Conservation (phyloP, 2,113 vertebrate genomes). For the Menidia beryllina region DNA sequence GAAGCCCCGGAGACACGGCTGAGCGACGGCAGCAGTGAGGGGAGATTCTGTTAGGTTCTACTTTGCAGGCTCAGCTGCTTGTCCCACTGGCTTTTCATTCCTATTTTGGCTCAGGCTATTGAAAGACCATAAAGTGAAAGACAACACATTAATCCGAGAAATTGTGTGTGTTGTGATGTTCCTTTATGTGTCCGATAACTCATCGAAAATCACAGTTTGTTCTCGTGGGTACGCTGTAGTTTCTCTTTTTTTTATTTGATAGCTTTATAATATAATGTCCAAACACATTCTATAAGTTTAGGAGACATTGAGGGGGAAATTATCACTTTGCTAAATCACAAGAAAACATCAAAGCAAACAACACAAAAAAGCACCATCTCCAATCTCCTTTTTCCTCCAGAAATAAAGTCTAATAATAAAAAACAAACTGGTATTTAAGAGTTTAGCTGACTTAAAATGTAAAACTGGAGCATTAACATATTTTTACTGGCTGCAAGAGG, state of each 20-base stretch:
- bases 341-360: too few relatives aligned
- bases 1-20: conserved; percentile 61
- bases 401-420: background rate
- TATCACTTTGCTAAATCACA: conserved; percentile 1
- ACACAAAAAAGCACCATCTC: background rate
- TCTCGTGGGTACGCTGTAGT: background rate
- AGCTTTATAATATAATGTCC: background rate
- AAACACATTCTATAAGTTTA: background rate
- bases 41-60: conserved; percentile 41
- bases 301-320: background rate
- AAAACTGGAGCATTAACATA: background rate
- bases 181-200: conserved; percentile 36
- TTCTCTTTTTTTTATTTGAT: background rate
- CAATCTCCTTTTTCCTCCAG: background rate
- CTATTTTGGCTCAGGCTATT: conserved; percentile 45
- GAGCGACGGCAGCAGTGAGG: conserved; percentile 58
- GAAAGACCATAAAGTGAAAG: conserved; percentile 46
- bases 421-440: conserved; percentile 11
- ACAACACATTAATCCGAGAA: conserved; percentile 2
- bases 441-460: conserved; percentile 23
- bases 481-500: background rate
- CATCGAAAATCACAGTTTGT: conserved; percentile 3
- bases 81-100: conserved; percentile 56
- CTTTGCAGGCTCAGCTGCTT: conserved; percentile 61
- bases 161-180: conserved; percentile 13